Evolutionary conservation across 2,797 vertebrate genomes (phyloP).

Genomic region (Cossypha polioptera): DNA sequence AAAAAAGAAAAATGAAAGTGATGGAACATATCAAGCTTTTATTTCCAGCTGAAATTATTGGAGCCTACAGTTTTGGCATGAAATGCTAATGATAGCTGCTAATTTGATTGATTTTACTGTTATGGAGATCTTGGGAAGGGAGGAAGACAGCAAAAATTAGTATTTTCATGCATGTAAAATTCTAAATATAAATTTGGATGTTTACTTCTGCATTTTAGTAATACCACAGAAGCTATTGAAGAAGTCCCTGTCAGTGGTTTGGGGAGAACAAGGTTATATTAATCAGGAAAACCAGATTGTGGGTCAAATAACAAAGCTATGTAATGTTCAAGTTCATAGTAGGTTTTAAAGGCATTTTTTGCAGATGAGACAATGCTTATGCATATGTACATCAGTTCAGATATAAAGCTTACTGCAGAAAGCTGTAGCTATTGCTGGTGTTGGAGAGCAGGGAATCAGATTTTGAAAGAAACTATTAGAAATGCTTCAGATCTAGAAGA

Average conservation of each 20-base stretch:
- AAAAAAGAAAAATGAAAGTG: background rate
- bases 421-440: background rate
- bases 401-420: background rate
- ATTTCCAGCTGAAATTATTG: background rate
- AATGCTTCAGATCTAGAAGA: background rate
- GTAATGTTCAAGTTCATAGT: background rate
- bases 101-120: background rate
- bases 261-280: background rate
- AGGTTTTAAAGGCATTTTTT: background rate
- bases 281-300: background rate
- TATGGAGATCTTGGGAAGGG: accelerated
- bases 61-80: background rate
- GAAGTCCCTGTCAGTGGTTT: background rate
- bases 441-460: background rate
- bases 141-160: background rate
- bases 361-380: background rate
- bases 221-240: background rate
- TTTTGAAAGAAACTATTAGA: background rate
- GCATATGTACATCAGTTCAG: background rate
- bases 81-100: background rate
- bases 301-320: background rate
- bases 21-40: background rate
- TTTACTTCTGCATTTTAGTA: background rate
- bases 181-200: background rate
- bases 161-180: background rate